Evolutionary conservation across 2,888 invertebrate genomes (phyloP), one percentile per base, ranked within the genome.

Genomic region (Gasteruption jaculator): DNA sequence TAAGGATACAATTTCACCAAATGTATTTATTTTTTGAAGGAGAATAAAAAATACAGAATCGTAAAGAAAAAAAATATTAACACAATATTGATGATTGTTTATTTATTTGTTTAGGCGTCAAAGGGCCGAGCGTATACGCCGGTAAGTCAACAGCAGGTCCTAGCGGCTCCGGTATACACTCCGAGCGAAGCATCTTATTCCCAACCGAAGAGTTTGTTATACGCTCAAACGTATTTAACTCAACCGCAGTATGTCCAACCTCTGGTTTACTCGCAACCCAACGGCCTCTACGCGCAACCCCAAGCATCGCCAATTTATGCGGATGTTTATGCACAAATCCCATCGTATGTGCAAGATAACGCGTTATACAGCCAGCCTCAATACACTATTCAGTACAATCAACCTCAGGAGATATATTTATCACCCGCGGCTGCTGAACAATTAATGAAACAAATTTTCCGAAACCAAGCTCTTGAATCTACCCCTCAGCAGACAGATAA

Each of bases 271-370:
- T 49, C 48, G 19, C 59, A 58, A 36, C 58, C 65, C 5, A 49
- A 56, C 20, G 41, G 56, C 19, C 40, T 54, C 40, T 62, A 65
- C 41, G 55, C 55, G 39, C n/a, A n/a, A n/a, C n/a, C n/a, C n/a
- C 57, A 60, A 25, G 48, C 52, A 36, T 35, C 47, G 26, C 46
- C 52, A 16, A 47, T 54, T 48, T 59, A 61, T 41, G 48, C 45
- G 25, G 57, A 61, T 36, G 42, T 57, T 35, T 54, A 56, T 41
- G 32, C 53, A 18, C 59, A 49, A 30, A 32, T 55, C 21, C 56
- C 61, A 18, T 43, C 55, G 37, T 62, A 61, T 42, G 48, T 54
- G 15, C 65, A 64, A 38, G 63, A 60, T 39, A 65, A 65, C 43
- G 49, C 50, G 8, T 34, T 59, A 45, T 53, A 55, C 29, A 54